Percentiles rank a stretch among this genome's conserved stretches.
Evolutionary conservation across 2,113 vertebrate species (phyloP).

Genomic region (Microcebus murinus): DNA sequence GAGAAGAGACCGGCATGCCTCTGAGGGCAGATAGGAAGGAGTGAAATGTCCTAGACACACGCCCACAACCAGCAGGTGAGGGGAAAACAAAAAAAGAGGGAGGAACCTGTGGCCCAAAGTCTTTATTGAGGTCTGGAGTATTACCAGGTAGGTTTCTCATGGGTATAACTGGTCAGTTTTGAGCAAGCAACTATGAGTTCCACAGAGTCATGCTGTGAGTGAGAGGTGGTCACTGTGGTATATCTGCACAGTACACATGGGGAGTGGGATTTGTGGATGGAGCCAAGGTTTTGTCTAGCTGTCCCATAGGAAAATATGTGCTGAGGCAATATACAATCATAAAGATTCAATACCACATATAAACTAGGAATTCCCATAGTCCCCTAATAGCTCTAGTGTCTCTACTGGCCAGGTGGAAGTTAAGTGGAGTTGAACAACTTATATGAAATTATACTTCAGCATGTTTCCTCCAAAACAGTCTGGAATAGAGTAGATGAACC

Average conservation of each 20-base stretch:
- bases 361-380: not conserved
- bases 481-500: not conserved
- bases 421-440: not conserved
- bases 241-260: too few species aligned
- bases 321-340: not conserved
- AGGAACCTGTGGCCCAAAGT: not conserved
- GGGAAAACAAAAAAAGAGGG: not conserved
- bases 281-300: not conserved
- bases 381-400: not conserved
- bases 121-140: not conserved
- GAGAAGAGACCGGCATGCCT: not conserved
- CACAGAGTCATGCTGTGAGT: not conserved
- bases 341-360: not conserved
- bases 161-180: not conserved
- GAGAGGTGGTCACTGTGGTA: not conserved
- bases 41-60: not conserved
- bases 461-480: not conserved
- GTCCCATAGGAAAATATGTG: not conserved
- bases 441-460: not conserved
- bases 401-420: not conserved
- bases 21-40: not conserved
- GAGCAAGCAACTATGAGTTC: not conserved
- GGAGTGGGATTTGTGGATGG: not conserved
- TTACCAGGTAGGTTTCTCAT: not conserved
- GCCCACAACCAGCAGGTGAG: not conserved